Evolutionary conservation across 2,888 invertebrate species (phyloP), one percentile per base, ranked within the genome.

Genomic region (Barypeithes pellucidus): DNA sequence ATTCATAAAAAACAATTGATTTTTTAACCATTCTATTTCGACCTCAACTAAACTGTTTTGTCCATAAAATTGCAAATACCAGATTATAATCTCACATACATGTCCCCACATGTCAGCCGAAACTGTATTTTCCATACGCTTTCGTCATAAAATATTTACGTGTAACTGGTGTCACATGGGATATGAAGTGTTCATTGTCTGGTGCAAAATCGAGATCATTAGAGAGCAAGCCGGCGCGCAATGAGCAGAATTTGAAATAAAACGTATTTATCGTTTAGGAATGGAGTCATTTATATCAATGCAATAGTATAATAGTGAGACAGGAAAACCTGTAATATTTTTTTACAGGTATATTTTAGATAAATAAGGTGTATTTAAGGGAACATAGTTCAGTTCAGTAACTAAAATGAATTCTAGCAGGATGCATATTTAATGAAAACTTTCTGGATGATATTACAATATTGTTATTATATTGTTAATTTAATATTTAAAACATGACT

Each of bases 111-210:
- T 57, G 54, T 29, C 33, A 14, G 5, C 33, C 33, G 33, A 12
- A 33, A 57, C 54, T 18, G 33, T 57, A 36, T 43, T 45, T 39
- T 43, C 18, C 24, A 43, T 45, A 24, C 61, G 12, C 11, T 41
- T 24, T n/a, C 33, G 24, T 41, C 61, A 61, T 61, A 22, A 61
- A 61, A 61, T 61, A 61, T 61, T 41, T 22, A 61, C 61, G 61
- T 61, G 43, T 61, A 45, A 22, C 24, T 29, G n/a, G 45, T 43
- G 61, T 29, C 45, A 41, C 41, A 61, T 61, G 61, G 61, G 41
- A 61, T 43, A 61, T 61, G 61, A 29, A 61, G 24, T 41, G 43
- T 41, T 24, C 61, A 61, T 43, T 61, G 61, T 61, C 61, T 43
- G 14, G 41, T 29, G 12, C 29, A 29, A 45, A 41, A 61, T 43